Evolutionary conservation across 30 jellyfish, hydroid and myxozoan genomes (phyloP), one percentile per base, ranked within the genome.

Genomic region (Hydractinia echinata): DNA sequence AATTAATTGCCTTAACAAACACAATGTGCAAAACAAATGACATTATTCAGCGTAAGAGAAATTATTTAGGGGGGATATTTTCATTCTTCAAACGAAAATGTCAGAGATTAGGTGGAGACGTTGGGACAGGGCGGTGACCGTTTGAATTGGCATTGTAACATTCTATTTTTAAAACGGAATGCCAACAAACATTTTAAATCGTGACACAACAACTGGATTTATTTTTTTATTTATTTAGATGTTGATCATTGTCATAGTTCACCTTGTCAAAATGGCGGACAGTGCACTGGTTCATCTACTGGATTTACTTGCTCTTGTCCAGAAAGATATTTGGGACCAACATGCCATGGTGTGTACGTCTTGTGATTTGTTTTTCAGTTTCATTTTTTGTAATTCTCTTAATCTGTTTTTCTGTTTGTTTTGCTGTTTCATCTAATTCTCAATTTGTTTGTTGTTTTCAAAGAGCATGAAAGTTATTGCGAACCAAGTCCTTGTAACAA

Each of bases 221-320:
- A 30, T 8, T 61, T 11, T n/a, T 58, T 14, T 61, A 10, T 80
- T 50, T 5, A 20, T 58, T 16, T 66, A 91, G 98, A 91, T 51
- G 77, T 81, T 20, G 98, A 91, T 79, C 98, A 86, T 62, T 91
- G 98, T 56, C 98, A 91, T 79, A 72, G 71, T 20, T 83, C 95
- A 30, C 98, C 98, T 4, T 91, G 98, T 67, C 73, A 70, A 30
- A 91, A 91, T 56, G 96, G 98, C 10, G 98, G 92, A 6, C 85
- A 81, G 53, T 91, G 98, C 73, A 54, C 87, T 18, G 83, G 81
- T 83, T 49, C 98, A 4, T 83, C 86, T 13, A 67, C 84, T 61
- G 70, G 89, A 20, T 91, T 19, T 70, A 51, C 90, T 5, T 91
- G 98, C 83, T 50, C 89, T 20, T 91, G 98, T 81, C 83, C 78